Evolutionary conservation across 2,797 vertebrate genomes (phyloP).

Genomic region (Apogon talboti): DNA sequence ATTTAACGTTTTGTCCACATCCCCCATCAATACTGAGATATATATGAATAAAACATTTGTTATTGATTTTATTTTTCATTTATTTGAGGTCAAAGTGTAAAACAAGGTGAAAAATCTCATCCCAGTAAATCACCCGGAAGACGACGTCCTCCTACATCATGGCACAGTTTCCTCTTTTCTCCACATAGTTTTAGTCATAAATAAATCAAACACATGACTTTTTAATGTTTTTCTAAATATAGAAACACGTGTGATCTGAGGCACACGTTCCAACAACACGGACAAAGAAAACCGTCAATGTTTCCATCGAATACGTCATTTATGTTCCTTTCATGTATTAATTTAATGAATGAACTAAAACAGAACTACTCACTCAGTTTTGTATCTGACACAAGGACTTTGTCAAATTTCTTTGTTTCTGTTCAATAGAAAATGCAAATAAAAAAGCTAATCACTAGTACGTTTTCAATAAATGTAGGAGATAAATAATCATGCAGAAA

Average conservation of each 20-base stretch:
- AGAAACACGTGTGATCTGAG: background rate
- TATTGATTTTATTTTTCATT: conserved; percentile 16
- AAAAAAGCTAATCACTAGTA: no score
- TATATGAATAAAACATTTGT: background rate
- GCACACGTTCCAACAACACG: background rate
- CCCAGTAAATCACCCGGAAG: background rate
- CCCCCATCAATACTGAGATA: no score
- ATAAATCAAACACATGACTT: background rate
- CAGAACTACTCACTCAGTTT: no score
- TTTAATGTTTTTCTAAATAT: conserved; percentile 1
- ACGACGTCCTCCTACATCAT: background rate
- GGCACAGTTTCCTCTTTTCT: background rate
- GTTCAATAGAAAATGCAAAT: no score
- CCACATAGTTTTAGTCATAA: background rate
- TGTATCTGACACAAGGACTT: no score
- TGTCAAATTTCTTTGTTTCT: no score
- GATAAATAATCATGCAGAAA: no score
- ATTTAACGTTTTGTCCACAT: no score
- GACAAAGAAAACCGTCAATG: background rate
- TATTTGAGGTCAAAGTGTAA: conserved; percentile 13
- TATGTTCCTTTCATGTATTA: no score
- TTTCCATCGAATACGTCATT: background rate
- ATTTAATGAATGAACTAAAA: background rate
- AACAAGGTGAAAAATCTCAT: background rate
- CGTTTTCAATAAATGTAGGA: no score